A percentile compares a stretch with the other conserved stretches of the same genome.
Evolutionary conservation across 2,797 vertebrate species (phyloP).

Genomic region (Meriones psammophilus): DNA sequence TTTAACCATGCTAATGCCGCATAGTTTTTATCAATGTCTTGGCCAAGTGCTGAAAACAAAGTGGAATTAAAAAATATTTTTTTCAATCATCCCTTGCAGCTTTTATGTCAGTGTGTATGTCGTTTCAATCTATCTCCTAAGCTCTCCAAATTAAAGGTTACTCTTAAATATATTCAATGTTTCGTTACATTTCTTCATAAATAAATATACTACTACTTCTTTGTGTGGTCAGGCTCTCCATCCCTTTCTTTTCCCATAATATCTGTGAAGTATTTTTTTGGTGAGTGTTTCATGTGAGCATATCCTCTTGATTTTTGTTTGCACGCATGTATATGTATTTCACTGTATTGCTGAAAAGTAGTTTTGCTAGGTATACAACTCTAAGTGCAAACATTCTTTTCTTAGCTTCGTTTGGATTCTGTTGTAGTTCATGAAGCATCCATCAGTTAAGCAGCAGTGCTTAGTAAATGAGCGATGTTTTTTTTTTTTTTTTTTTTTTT

Average conservation of each 20-base stretch:
- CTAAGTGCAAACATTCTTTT: background rate
- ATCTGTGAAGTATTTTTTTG: conserved; percentile 13
- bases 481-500: background rate
- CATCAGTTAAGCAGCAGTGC: conserved; percentile 1
- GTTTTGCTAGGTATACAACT: background rate
- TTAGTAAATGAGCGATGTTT: background rate
- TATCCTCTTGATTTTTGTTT: conserved; percentile 8
- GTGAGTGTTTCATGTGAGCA: background rate
- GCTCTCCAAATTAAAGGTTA: background rate
- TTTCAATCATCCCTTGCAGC: background rate
- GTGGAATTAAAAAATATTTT: background rate
- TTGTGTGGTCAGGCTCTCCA: background rate
- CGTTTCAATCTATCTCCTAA: background rate
- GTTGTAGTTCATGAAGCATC: background rate
- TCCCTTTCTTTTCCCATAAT: background rate
- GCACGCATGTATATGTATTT: background rate
- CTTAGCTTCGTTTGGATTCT: background rate
- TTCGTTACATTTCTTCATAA: background rate
- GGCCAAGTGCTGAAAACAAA: background rate
- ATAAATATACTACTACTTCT: background rate
- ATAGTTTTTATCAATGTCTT: background rate
- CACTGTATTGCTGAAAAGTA: background rate
- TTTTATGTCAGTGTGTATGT: background rate
- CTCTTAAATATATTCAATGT: background rate
- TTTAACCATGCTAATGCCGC: background rate